Conservation (phyloP, 2,888 invertebrate genomes). For the Marronus borbonicus region DNA sequence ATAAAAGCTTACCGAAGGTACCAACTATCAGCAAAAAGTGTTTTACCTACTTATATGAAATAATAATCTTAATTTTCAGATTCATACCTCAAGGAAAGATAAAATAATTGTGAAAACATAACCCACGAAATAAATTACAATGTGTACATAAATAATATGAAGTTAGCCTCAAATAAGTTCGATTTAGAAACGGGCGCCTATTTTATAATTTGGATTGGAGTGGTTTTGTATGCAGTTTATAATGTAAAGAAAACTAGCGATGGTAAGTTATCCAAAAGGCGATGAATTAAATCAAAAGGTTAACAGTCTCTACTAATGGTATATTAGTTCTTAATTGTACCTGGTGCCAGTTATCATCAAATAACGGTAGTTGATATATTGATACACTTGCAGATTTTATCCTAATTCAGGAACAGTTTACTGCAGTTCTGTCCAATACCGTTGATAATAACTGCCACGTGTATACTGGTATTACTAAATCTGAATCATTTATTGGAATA, state of each 20-base stretch:
- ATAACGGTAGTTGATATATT: no score
- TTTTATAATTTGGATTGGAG: constrained; percentile 73
- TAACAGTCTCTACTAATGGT: no score
- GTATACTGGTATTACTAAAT: constrained; percentile 27
- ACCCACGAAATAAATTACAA: background rate
- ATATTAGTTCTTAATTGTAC: no score
- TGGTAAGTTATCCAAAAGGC: constrained; percentile 68
- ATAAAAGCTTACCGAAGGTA: background rate
- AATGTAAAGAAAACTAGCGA: constrained; percentile 72
- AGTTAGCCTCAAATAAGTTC: constrained; percentile 14
- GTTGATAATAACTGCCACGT: no score
- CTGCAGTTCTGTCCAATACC: no score
- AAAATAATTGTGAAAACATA: background rate
- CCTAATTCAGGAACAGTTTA: no score
- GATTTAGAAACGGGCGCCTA: constrained; percentile 70
- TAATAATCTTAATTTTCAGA: background rate
- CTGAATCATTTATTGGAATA: constrained; percentile 19
- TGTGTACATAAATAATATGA: constrained; percentile 29
- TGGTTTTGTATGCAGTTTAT: constrained; percentile 74
- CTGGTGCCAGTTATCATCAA: no score
- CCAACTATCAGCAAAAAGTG: background rate
- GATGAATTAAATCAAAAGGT: no score
- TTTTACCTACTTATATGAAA: background rate
- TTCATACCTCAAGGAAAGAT: background rate
- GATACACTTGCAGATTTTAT: no score